Percentiles rank a stretch among this genome's conserved stretches.
phyloP scores from a whole-genome alignment of 2,113 vertebrate genomes.

The Oreocharis arfaki region DNA sequence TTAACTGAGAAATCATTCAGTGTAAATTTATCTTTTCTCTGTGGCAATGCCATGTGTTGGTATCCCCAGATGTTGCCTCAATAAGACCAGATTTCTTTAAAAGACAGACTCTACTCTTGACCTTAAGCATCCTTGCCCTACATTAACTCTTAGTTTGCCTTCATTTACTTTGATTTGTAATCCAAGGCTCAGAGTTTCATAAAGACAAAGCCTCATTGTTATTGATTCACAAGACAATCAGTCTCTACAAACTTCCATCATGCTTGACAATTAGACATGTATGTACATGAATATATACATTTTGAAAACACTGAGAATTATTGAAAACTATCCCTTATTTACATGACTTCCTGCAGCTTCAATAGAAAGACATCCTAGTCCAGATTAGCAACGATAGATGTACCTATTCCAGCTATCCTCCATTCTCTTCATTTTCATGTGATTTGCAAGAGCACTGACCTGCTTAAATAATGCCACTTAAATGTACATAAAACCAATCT shows the following conservation, averaged over 20 bases:
- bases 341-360: neutral
- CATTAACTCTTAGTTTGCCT: slow-evolving; percentile 24
- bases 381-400: neutral
- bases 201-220: neutral
- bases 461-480: slow-evolving; percentile 37
- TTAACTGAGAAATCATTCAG: slow-evolving; percentile 69
- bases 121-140: neutral
- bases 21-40: slow-evolving; percentile 68
- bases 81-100: slow-evolving; percentile 20
- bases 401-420: neutral
- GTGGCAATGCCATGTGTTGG: slow-evolving; percentile 29
- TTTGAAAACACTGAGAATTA: neutral
- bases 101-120: slow-evolving; percentile 22
- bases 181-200: neutral
- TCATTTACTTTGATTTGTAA: slow-evolving; percentile 23
- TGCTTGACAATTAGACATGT: neutral
- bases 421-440: slow-evolving; percentile 1
- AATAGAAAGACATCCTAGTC: slow-evolving; percentile 26
- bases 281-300: neutral
- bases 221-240: neutral
- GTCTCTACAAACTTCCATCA: neutral
- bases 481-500: slow-evolving; percentile 18
- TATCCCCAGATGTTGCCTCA: slow-evolving; percentile 36
- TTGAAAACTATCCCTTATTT: neutral
- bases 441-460: neutral